Evolutionary conservation across 1,140 invertebrate species (phyloP), one percentile per base, ranked within the genome.

Genomic region (Diploscapter pachys): DNA sequence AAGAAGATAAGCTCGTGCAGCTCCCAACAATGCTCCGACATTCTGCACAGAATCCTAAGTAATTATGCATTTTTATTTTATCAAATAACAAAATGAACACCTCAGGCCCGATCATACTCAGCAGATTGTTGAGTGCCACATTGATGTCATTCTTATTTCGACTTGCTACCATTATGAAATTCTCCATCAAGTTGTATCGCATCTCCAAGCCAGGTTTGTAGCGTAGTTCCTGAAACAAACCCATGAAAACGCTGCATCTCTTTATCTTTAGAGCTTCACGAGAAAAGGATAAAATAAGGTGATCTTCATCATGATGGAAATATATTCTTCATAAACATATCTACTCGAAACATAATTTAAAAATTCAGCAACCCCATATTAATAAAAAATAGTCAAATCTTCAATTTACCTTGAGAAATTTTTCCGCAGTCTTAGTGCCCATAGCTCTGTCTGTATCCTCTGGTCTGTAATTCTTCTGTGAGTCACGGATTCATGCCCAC

Each of bases 21-120:
- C 90, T 1, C 94, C 95, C 71, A 95, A 89, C 54, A 95, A 90
- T 2, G 93, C 91, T n/a, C 93, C 92, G 5, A 95, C 91, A 86
- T 95, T 91, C 0, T 79, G 8, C 6, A 64, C 63, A 13, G 51
- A 48, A 9, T 50, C 63, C 63, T 64, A 64, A 64, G 2, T 8
- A 48, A 48, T 1, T 1, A 8, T 0, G 13, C 6, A 8, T 64
- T 13, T 48, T 48, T 64, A 9, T 9, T 9, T 11, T 11, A 59
- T 59, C 9, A 59, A 59, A 13, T 59, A 9, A 59, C 57, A 59
- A 59, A 13, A 13, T 11, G 9, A 11, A 59, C 57, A 59, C 13
- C 8, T 64, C 63, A 64, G 5, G 5, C 8, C 63, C 63, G 51
- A 64, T 64, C 63, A 64, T 64, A 64, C 51, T 64, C 6, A 64